Conservation (phyloP, 2,888 invertebrate species). For the Zeuzera pyrina region DNA sequence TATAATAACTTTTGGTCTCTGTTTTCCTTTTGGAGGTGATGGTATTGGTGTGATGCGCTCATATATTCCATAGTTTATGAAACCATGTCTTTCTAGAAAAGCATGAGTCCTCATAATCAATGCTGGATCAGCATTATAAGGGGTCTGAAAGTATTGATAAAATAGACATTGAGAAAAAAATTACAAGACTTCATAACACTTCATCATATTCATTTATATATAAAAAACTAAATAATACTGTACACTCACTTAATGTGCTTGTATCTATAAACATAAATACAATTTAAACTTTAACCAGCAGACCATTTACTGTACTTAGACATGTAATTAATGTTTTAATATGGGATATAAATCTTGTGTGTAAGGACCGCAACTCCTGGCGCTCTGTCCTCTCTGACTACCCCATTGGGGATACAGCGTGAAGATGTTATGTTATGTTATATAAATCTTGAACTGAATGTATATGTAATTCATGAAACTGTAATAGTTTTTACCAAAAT, state of each 20-base stretch:
- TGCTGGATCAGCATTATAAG: conserved; percentile 93
- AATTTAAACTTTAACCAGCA: neutral
- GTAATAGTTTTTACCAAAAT: no score
- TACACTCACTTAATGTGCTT: no score
- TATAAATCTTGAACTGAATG: no score
- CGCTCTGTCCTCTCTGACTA: no score
- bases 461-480: no score
- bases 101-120: conserved; percentile 89
- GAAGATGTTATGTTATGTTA: no score
- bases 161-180: neutral
- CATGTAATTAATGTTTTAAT: no score
- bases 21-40: conserved; percentile 68
- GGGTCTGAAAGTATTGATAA: conserved; percentile 68
- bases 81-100: conserved; percentile 95
- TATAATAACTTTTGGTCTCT: conserved; percentile 78
- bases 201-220: neutral
- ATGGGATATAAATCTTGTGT: no score
- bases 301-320: no score
- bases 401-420: no score
- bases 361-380: no score
- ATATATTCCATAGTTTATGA: conserved; percentile 98
- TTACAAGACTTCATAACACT: neutral
- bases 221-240: conserved; percentile 3
- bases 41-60: conserved; percentile 85
- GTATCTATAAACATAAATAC: neutral